Evolutionary conservation across 2,113 vertebrate species (phyloP).

Genomic region (Larimichthys crocea): DNA sequence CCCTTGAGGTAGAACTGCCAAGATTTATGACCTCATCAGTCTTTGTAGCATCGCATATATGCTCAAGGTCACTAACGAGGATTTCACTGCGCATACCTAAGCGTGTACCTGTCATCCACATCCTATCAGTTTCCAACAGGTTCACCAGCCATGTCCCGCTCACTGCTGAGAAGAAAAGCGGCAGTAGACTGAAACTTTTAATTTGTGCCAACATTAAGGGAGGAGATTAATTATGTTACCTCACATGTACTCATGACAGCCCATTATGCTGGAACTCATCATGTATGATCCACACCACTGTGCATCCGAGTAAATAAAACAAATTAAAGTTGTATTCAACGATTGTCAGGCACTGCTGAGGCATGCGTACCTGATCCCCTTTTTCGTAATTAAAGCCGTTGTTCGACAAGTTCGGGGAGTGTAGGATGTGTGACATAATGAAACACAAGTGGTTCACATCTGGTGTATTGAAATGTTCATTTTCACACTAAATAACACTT

Average conservation of each 20-base stretch:
- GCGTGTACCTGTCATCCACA: slow-evolving; percentile 33
- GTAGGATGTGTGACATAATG: not conserved
- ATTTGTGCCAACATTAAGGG: slow-evolving; percentile 2
- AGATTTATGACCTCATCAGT: slow-evolving; percentile 35
- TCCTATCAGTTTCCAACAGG: slow-evolving; percentile 4
- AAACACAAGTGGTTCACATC: slow-evolving; percentile 20
- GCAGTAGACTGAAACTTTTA: not conserved
- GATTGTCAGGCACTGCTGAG: not conserved
- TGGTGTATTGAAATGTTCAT: not conserved
- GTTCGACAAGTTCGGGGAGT: not conserved
- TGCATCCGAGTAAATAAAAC: not conserved
- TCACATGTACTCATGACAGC: not conserved
- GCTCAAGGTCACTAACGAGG: slow-evolving; percentile 29
- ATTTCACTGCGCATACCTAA: slow-evolving; percentile 15
- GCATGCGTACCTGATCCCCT: not conserved
- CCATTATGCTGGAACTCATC: not conserved
- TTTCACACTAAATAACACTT: not conserved
- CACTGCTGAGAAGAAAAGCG: not conserved
- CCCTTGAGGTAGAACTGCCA: slow-evolving; percentile 9
- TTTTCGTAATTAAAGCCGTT: not conserved
- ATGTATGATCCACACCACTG: not conserved
- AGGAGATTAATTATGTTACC: slow-evolving; percentile 3
- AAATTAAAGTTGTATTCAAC: slow-evolving; percentile 10
- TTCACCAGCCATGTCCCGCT: slow-evolving; percentile 12
- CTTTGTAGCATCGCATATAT: not conserved